A percentile compares a stretch with the other conserved stretches of the same genome.
phyloP scores from a whole-genome alignment of 2,888 invertebrate species.

The Seira ritae region DNA sequence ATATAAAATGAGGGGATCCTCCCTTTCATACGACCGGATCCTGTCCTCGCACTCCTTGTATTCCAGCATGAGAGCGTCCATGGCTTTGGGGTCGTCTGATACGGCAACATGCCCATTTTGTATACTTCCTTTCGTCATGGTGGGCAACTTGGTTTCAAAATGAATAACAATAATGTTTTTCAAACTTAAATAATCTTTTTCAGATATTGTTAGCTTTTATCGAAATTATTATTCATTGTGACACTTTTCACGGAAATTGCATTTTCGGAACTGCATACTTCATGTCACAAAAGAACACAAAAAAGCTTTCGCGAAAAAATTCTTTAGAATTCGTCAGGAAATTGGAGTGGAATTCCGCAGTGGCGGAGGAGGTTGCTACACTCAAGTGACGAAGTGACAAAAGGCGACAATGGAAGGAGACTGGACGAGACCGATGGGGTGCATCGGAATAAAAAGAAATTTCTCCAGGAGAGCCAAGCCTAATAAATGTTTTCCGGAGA shows the following conservation, averaged over 20 bases:
- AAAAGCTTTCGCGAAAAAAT: neutral
- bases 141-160: conserved; percentile 41
- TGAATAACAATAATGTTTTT: neutral
- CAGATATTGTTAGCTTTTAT: neutral
- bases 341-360: neutral
- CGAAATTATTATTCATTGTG: neutral
- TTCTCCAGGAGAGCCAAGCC: no score
- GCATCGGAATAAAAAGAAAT: neutral
- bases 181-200: neutral
- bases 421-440: neutral
- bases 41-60: conserved; percentile 67
- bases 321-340: neutral
- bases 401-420: neutral
- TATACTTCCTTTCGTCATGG: conserved; percentile 45
- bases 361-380: no score
- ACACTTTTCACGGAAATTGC: neutral
- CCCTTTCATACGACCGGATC: conserved; percentile 67
- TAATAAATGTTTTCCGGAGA: no score
- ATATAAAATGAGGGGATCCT: conserved; percentile 70
- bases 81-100: conserved; percentile 32
- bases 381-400: neutral
- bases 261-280: neutral
- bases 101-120: neutral
- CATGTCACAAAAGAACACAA: neutral
- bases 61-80: conserved; percentile 60